Conservation (phyloP, 2,113 vertebrate genomes). For the Dryoscopus gambensis region DNA sequence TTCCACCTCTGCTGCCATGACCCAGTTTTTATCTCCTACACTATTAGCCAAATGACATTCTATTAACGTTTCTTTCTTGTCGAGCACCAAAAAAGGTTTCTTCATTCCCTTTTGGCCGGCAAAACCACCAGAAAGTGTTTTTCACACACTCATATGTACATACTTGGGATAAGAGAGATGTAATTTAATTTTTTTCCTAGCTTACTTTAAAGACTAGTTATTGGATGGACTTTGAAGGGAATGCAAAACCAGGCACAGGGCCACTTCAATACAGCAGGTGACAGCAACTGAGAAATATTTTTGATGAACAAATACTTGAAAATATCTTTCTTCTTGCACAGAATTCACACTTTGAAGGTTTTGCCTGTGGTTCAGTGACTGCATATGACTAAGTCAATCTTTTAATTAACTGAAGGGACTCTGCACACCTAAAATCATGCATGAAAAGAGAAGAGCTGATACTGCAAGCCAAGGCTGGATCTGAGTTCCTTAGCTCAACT, state of each 20-base stretch:
- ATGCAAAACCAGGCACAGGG: background rate
- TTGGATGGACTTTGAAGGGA: background rate
- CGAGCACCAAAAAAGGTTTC: background rate
- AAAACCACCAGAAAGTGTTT: background rate
- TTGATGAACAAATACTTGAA: background rate
- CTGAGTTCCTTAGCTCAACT: background rate
- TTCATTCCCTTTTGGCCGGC: background rate
- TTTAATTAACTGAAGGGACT: slow-evolving; percentile 22
- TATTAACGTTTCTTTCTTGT: background rate
- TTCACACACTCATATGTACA: background rate
- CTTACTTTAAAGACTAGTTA: background rate
- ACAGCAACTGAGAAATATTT: background rate
- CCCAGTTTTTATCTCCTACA: background rate
- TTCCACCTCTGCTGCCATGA: background rate
- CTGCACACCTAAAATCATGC: background rate
- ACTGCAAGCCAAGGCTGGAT: background rate
- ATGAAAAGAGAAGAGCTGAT: background rate
- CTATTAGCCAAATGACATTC: background rate
- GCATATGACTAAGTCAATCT: background rate
- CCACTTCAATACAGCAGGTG: background rate
- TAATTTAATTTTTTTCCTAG: background rate
- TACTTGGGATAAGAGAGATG: background rate
- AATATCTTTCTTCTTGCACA: background rate
- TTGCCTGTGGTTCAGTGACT: background rate
- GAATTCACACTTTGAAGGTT: background rate